Evolutionary conservation across 2,797 vertebrate genomes (phyloP), one percentile per base, ranked within the genome.

Genomic region (Lepilemur septentrionalis): DNA sequence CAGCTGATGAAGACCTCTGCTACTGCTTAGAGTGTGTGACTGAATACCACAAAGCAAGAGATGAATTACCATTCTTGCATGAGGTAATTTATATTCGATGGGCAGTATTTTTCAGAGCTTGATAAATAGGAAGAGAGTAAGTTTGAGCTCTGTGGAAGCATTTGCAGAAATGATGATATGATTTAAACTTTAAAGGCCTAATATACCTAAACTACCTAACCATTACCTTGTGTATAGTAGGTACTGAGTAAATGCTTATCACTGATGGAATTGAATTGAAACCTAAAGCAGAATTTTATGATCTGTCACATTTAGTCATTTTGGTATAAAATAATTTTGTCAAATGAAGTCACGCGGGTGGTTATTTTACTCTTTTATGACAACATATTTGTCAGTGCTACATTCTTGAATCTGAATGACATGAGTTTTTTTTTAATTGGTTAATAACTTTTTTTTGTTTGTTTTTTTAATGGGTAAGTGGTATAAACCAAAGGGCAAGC

Each of bases 11-110:
- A 63, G 99, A 99, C 92, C 98, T 99, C 75, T 98, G 97, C 82
- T 99, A 98, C 97, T 99, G 99, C 93, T 80, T 99, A 79, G 99
- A 99, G 86, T 99, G 99, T 79, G 99, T 99, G 98, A 98, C 98
- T 20, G 99, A 98, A 13, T 99, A 99, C 96, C 99, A 99, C 97
- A 98, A 83, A 87, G 99, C 98, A 1, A 98, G 99, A 95, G 98
- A 99, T 7, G 91, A 98, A 13, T 41, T 98, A 48, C 99, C 98
- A 0, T 79, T n/a, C 3, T 93, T 99, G 75, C 99, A 99, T 35
- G 94, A 98, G 99, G 99, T 99, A 97, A 97, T 94, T 38, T 52
- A 15, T 23, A 15, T 25, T 38, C 3, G 41, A 43, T 10, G 46
- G 52, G 65, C 20, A 3, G 6, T 17, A 4, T 38, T 43, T 69